A percentile compares a stretch with the other conserved stretches of the same genome.
phyloP scores from a whole-genome alignment of 2,797 vertebrate species.

The Menidia menidia region DNA sequence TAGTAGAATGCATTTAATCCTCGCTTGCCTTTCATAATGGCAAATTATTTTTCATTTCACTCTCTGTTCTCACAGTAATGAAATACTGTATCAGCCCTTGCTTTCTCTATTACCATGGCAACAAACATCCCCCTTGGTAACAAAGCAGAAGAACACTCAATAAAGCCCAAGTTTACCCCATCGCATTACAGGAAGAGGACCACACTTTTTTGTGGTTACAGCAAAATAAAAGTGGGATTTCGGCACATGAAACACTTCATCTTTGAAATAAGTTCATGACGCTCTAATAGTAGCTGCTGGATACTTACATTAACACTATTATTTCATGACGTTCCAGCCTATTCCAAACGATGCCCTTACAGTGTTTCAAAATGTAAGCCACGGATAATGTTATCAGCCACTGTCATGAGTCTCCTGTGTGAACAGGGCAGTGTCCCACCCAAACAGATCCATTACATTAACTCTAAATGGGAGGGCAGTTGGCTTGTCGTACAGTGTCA shows the following conservation, averaged over 20 bases:
- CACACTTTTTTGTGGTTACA: neutral
- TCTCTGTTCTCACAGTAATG: conserved; percentile 63
- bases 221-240: neutral
- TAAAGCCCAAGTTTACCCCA: conserved; percentile 44
- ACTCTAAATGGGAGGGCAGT: conserved; percentile 49
- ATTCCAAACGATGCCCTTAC: neutral
- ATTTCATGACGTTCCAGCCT: neutral
- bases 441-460: conserved; percentile 41
- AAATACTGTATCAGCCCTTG: conserved; percentile 54
- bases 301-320: neutral
- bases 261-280: neutral
- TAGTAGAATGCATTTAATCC: conserved; percentile 39
- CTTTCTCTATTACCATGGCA: conserved; percentile 66
- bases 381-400: conserved; percentile 1
- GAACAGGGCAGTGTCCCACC: conserved; percentile 26
- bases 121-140: conserved; percentile 59
- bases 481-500: conserved; percentile 42
- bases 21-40: conserved; percentile 36
- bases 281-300: neutral
- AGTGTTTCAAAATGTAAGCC: neutral
- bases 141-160: conserved; percentile 56
- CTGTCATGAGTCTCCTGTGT: conserved; percentile 5
- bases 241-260: neutral
- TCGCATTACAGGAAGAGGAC: conserved; percentile 29
- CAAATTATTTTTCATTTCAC: conserved; percentile 60